phyloP scores from a whole-genome alignment of 2,113 vertebrate species.

The Hipposideros armiger region DNA sequence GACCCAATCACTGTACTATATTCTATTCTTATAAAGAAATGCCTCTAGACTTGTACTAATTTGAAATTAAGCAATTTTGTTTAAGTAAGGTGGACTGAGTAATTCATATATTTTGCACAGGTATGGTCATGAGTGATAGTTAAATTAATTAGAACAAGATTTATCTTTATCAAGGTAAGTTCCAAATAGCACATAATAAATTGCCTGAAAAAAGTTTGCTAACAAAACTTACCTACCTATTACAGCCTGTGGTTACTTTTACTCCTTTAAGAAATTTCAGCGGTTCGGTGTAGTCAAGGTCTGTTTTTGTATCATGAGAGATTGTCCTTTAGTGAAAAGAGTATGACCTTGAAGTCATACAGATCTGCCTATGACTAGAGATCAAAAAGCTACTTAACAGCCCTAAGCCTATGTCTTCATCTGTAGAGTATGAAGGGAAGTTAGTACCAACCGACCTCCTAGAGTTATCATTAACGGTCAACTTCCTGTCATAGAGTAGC shows the following conservation, averaged over 20 bases:
- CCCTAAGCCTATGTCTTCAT: not conserved
- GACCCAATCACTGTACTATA: not conserved
- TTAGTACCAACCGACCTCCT: not conserved
- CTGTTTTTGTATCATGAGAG: not conserved
- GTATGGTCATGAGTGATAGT: not conserved
- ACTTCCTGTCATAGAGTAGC: not conserved
- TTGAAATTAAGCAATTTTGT: conserved; percentile 10
- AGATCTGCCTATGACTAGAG: not conserved
- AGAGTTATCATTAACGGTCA: not conserved
- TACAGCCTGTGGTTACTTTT: not conserved
- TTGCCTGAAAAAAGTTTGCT: not conserved
- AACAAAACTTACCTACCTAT: not conserved
- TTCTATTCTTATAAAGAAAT: not conserved
- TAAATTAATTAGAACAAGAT: conserved; percentile 24
- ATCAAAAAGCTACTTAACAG: not conserved
- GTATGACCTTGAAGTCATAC: not conserved
- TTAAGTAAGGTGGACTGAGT: not conserved
- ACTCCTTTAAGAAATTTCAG: not conserved
- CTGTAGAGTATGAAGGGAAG: not conserved
- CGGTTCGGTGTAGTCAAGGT: not conserved
- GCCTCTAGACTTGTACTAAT: not conserved
- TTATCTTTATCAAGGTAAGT: not conserved
- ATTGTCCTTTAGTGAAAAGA: not conserved
- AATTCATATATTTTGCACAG: not conserved
- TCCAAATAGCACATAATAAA: not conserved